Conservation (phyloP, 2,113 vertebrate species). For the Megaceryle maxima region DNA sequence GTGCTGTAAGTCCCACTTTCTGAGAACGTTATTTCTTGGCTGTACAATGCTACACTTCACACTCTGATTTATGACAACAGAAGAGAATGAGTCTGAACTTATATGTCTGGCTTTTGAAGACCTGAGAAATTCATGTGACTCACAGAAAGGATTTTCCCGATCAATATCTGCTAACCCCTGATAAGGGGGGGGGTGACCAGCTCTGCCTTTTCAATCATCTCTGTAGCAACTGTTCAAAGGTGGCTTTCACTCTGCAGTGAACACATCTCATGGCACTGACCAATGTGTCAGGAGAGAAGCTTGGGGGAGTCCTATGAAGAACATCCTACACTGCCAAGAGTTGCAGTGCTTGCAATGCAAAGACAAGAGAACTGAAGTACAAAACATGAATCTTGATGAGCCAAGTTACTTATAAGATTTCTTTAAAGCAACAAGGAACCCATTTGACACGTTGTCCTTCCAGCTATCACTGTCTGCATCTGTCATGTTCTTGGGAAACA, state of each 20-base stretch:
- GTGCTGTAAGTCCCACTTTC: not conserved
- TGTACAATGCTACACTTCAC: not conserved
- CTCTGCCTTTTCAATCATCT: not conserved
- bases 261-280: not conserved
- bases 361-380: not conserved
- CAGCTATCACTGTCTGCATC: not conserved
- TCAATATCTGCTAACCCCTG: not conserved
- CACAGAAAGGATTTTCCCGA: not conserved
- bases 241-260: fast-evolving
- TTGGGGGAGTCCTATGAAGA: not conserved
- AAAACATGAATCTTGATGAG: not conserved
- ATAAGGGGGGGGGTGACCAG: not conserved
- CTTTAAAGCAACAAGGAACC: not conserved
- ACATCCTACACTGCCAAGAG: not conserved
- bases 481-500: not conserved
- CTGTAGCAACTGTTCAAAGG: fast-evolving
- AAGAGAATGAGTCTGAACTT: not conserved
- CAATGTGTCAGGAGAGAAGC: fast-evolving
- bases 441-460: not conserved
- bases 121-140: not conserved
- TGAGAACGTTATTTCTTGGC: not conserved
- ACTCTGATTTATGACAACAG: not conserved
- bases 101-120: not conserved
- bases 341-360: not conserved
- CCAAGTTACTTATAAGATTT: not conserved